Evolutionary conservation across 2,888 invertebrate genomes (phyloP).

Genomic region (Phoronis australis): DNA sequence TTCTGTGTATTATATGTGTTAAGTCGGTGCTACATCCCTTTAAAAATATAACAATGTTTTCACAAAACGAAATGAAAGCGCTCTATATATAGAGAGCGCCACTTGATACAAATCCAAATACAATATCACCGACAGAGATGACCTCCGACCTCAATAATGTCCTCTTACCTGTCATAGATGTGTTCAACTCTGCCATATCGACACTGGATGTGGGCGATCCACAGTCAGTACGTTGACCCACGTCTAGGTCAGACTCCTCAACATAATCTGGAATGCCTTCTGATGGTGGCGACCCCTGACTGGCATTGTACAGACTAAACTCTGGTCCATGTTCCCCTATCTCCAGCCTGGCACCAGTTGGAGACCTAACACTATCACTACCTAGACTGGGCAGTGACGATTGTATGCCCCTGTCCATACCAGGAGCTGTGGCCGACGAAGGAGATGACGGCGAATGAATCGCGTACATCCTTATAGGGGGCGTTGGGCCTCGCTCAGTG

Average conservation of each 20-base stretch:
- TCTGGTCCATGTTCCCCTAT: constrained; percentile 9
- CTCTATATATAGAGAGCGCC: no score
- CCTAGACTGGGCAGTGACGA: constrained; percentile 54
- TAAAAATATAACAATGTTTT: no score
- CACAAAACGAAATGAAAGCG: no score
- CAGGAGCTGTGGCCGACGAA: constrained; percentile 15
- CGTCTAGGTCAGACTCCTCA: constrained; percentile 41
- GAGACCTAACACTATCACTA: constrained; percentile 26
- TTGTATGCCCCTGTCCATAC: constrained; percentile 56
- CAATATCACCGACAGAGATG: no score
- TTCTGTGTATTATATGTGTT: no score
- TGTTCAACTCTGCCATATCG: constrained; percentile 19
- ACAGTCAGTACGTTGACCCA: constrained; percentile 17
- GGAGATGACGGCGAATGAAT: background rate
- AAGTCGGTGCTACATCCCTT: no score
- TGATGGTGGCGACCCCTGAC: constrained; percentile 34
- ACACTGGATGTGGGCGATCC: constrained; percentile 30
- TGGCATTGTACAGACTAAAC: constrained; percentile 11
- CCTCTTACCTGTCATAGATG: no score
- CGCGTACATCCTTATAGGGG: constrained; percentile 17
- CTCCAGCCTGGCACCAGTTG: constrained; percentile 19
- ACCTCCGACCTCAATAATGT: no score
- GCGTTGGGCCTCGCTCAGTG: constrained; percentile 25
- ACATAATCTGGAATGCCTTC: constrained; percentile 43
- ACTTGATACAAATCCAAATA: no score